Conservation (phyloP, 2,888 invertebrate genomes). For the Pelosia muscerda region DNA sequence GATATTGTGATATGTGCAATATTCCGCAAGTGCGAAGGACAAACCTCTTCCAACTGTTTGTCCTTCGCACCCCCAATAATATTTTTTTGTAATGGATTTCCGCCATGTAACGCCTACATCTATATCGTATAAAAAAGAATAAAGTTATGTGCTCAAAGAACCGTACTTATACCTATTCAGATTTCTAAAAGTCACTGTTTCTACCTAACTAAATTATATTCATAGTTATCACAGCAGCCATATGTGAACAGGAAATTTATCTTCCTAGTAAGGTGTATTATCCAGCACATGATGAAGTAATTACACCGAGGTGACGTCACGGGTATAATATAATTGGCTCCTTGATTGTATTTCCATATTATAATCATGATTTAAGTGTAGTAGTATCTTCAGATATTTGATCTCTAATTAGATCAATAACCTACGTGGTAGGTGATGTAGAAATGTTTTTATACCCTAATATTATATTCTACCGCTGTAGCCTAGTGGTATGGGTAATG, state of each 20-base stretch:
- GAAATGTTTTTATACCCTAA: not conserved
- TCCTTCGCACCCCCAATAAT: no score
- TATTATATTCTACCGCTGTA: no score
- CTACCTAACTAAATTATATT: constrained; percentile 13
- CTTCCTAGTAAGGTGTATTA: not conserved
- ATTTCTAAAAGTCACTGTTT: no score
- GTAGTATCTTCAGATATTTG: not conserved
- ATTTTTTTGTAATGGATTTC: no score
- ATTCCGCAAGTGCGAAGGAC: no score
- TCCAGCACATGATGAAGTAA: not conserved
- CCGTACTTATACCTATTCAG: no score
- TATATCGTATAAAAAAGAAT: no score
- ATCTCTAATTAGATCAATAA: not conserved
- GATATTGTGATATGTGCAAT: no score
- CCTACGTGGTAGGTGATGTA: not conserved
- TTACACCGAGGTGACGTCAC: not conserved
- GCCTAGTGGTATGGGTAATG: no score
- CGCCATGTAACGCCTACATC: no score
- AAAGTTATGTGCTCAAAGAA: no score
- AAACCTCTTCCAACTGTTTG: no score
- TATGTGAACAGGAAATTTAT: not conserved
- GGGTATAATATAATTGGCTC: constrained; percentile 4
- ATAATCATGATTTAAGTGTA: not conserved
- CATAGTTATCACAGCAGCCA: constrained; percentile 12
- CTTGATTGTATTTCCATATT: not conserved